A percentile compares a stretch with the other conserved stretches of the same genome.
These are phyloP conservation scores for Glyphotaelius pellucidus DNA, from an alignment of 2,888 invertebrate genomes.

Conservation along the genomic window DNA sequence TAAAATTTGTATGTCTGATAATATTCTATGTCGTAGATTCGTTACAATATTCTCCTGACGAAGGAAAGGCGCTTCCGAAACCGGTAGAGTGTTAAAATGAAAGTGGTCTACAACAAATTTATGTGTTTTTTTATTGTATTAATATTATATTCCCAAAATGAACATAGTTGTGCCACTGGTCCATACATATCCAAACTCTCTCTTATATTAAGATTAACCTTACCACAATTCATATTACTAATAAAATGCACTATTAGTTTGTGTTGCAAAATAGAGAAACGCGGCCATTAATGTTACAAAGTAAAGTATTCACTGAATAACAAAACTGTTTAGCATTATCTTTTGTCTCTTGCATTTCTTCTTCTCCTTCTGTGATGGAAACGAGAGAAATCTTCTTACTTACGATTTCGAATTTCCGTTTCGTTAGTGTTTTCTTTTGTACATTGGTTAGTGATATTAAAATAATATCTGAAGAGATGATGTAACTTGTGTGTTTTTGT, in stretches of 20 bases:
- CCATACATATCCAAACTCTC: not conserved
- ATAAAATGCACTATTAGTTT: not conserved
- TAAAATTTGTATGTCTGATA: too few species aligned
- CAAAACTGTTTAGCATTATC: not conserved
- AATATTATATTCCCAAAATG: too few species aligned
- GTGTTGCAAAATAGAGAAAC: not conserved
- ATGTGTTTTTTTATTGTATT: too few species aligned
- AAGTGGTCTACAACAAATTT: too few species aligned
- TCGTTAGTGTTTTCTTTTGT: not conserved
- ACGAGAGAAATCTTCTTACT: not conserved
- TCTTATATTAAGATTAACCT: not conserved
- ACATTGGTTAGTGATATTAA: not conserved
- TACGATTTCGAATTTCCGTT: not conserved
- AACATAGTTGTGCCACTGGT: not conserved
- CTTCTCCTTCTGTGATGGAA: constrained; percentile 3
- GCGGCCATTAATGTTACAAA: not conserved
- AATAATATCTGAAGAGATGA: not conserved
- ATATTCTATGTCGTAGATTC: too few species aligned
- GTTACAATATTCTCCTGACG: too few species aligned
- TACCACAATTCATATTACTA: not conserved
- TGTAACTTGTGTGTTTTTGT: not conserved
- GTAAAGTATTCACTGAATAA: not conserved
- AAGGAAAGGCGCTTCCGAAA: too few species aligned
- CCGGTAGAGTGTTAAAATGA: too few species aligned
- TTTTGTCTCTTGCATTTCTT: not conserved